Conservation (phyloP, 2,797 vertebrate species). For the Trachops cirrhosus region DNA sequence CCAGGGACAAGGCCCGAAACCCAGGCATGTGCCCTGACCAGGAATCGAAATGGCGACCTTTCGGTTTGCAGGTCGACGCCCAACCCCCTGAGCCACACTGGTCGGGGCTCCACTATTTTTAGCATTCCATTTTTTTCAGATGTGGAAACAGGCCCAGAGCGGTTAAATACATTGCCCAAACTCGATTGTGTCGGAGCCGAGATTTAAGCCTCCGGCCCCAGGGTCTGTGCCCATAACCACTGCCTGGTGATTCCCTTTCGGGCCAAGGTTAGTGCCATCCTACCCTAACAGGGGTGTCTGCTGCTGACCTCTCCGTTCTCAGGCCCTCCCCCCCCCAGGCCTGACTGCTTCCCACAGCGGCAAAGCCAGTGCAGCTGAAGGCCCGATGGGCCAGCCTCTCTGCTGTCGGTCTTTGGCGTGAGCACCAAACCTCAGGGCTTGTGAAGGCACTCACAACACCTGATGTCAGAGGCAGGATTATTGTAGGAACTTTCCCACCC, state of each 20-base stretch:
- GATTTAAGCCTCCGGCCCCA: not conserved
- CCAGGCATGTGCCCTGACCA: too few species aligned
- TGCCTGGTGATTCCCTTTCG: not conserved
- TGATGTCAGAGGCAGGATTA: not conserved
- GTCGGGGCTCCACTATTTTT: not conserved
- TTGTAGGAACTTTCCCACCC: not conserved
- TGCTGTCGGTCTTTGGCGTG: fast-evolving
- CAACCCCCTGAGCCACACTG: not conserved
- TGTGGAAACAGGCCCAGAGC: not conserved
- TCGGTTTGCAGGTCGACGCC: not conserved
- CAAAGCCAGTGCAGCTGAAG: not conserved
- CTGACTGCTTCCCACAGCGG: not conserved
- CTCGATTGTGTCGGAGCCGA: not conserved
- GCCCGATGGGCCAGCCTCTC: not conserved
- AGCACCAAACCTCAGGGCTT: not conserved
- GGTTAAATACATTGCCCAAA: not conserved
- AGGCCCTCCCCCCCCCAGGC: not conserved
- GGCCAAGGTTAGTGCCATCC: fast-evolving
- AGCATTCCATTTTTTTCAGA: not conserved
- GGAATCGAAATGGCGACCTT: not conserved
- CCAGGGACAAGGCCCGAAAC: too few species aligned
- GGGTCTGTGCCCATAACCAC: not conserved
- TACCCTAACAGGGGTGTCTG: fast-evolving
- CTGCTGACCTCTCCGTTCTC: not conserved
- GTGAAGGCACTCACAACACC: fast-evolving